Evolutionary conservation across 2,888 invertebrate species (phyloP).

Genomic region (Lithophane leautieri): DNA sequence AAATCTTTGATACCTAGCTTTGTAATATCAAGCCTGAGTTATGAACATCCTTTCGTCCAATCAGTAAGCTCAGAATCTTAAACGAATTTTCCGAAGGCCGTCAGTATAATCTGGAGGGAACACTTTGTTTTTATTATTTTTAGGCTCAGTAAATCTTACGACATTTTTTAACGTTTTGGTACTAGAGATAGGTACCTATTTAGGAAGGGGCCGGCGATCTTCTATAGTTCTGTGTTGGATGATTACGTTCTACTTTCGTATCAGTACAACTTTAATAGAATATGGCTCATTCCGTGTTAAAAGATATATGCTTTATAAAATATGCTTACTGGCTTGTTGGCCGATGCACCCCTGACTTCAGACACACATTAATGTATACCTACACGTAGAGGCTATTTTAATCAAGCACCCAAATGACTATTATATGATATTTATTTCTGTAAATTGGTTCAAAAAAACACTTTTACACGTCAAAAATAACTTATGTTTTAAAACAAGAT

Average conservation of each 20-base stretch:
- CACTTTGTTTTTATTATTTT: conserved; percentile 44
- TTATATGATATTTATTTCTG: too few species aligned
- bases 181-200: neutral
- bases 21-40: conserved; percentile 31
- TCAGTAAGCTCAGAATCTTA: conserved; percentile 32
- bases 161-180: conserved; percentile 2
- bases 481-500: too few species aligned
- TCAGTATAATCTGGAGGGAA: conserved; percentile 22
- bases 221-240: neutral
- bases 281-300: too few species aligned
- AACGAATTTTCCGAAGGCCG: conserved; percentile 27
- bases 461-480: too few species aligned
- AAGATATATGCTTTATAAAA: too few species aligned
- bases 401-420: neutral
- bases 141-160: conserved; percentile 15
- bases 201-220: neutral
- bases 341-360: too few species aligned
- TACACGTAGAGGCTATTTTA: neutral
- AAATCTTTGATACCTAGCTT: conserved; percentile 26
- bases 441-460: too few species aligned
- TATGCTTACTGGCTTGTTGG: neutral
- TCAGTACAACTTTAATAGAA: neutral
- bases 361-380: neutral
- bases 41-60: conserved; percentile 37
- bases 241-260: neutral